phyloP scores from a whole-genome alignment of 2,797 vertebrate genomes.

The Myiotriccus ornatus region DNA sequence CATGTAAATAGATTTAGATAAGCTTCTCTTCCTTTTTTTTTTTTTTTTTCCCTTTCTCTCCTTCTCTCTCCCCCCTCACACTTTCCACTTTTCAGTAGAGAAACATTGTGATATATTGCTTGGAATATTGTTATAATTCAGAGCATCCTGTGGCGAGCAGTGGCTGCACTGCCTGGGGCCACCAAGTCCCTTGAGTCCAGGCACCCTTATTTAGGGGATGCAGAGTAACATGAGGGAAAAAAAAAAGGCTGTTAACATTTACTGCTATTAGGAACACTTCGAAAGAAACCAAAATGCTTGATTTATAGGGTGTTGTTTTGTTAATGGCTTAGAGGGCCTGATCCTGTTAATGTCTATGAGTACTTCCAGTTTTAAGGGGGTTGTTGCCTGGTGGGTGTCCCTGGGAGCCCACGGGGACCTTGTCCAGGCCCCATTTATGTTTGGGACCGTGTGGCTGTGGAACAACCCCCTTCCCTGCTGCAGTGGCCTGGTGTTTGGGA shows the following conservation, averaged over 20 bases:
- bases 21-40: not conserved
- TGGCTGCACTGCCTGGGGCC: not conserved
- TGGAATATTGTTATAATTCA: conserved; percentile 16
- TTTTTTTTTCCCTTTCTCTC: not conserved
- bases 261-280: not conserved
- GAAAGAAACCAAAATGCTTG: not conserved
- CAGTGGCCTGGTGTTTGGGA: accelerated
- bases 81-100: not conserved
- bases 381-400: not conserved
- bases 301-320: not conserved
- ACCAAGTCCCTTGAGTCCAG: not conserved
- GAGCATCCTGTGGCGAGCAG: not conserved
- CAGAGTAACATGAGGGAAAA: not conserved
- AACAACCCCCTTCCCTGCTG: not conserved
- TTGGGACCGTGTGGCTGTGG: accelerated
- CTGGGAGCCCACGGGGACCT: not conserved
- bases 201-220: not conserved
- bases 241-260: not conserved
- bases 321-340: not conserved
- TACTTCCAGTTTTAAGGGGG: not conserved
- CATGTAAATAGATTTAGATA: conserved; percentile 77
- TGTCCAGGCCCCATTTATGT: accelerated
- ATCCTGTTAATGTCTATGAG: not conserved
- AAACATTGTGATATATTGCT: conserved; percentile 62
- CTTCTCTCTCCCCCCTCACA: not conserved